A percentile compares a stretch with the other conserved stretches of the same genome.
Conservation (phyloP, 2,888 invertebrate genomes). For the Enoplolaimus lenunculus region DNA sequence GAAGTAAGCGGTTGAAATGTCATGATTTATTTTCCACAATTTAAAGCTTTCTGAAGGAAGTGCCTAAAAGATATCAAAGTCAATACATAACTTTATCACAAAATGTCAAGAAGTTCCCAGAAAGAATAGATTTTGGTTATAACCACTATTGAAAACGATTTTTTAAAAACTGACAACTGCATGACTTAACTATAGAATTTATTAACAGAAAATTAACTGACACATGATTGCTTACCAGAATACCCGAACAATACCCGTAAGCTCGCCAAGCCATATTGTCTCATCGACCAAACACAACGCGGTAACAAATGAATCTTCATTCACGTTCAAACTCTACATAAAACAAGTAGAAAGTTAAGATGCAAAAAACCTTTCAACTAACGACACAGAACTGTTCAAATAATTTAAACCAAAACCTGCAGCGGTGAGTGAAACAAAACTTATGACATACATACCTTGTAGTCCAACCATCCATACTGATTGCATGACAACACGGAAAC, state of each 20-base stretch:
- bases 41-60: no score
- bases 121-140: no score
- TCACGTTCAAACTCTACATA: constrained; percentile 31
- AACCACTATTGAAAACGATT: no score
- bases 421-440: no score
- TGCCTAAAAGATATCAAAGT: no score
- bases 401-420: not conserved
- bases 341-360: not conserved
- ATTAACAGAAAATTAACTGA: no score
- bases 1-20: no score
- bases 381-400: not conserved
- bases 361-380: not conserved
- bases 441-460: constrained; percentile 30
- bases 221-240: constrained; percentile 53
- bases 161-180: no score
- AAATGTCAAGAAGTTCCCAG: no score
- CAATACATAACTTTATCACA: no score
- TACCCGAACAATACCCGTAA: constrained; percentile 65
- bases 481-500: constrained; percentile 38
- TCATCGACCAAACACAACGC: constrained; percentile 58
- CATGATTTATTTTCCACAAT: no score
- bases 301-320: constrained; percentile 35
- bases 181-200: no score
- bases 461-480: constrained; percentile 38
- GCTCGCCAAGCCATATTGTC: constrained; percentile 77